Base-by-base conservation (phyloP, 2,888 invertebrate genomes). In the Ditula angustiorana region DNA sequence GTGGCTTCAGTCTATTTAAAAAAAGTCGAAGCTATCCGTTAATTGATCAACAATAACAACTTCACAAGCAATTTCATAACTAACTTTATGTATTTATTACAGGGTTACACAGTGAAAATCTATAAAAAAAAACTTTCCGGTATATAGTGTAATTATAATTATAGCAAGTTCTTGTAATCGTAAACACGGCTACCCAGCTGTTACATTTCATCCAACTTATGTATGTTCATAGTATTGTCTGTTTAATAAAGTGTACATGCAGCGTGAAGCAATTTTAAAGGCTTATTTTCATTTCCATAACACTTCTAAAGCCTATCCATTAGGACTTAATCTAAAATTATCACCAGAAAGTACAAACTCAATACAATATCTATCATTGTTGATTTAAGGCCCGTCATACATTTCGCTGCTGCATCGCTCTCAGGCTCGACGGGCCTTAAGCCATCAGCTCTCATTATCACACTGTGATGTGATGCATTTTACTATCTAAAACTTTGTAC, bases 11-110 rank as follows among this genome's bases (percentile, higher is more conserved):
- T 8, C 1, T 47, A 10, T 47, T 24, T 47, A 1, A 47, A 53
- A n/a, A 19, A 28, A 24, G 10, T 24, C 2, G 24, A 35, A 61
- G 47, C 35, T 61, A 55, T 55, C 26, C 47, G 46, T 53, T 41
- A 55, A 46, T 44, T 46, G 26, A 35, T 55, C 44, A 35, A 46
- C 44, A 46, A 50, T 41, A 11, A 33, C 21, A 21, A 26, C 53
- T 53, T 53, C 61, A 61, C 46, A 53, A 61, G 11, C 11, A 33
- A 33, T 2, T 35, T 50, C n/a, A 59, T 50, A 59, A 59, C 1
- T 47, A 58, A 59, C 1, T 47, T 47, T 16, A 10, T 33, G 26
- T 49, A 61, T 47, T 55, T 26, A 28, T 56, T 56, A 61, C 55
- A 56, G 61, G 47, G 61, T 61, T 61, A 61, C 26, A 61, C 16